A percentile compares a stretch with the other conserved stretches of the same genome.
Evolutionary conservation across 2,797 vertebrate genomes (phyloP).

Genomic region (Leucoraja ocellata): DNA sequence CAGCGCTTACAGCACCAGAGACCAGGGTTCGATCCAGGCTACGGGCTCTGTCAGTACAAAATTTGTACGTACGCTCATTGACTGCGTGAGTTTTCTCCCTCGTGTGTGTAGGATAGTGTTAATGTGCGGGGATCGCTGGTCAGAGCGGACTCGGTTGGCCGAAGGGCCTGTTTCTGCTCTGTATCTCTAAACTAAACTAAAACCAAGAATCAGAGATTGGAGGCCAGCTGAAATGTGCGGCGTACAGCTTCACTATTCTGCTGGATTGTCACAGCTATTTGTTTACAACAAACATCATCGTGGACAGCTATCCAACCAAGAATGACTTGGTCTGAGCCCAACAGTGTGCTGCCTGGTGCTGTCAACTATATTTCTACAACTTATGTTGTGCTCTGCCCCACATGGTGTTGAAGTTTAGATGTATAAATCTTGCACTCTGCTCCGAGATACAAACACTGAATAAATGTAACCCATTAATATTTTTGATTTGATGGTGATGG

Average conservation of each 20-base stretch:
- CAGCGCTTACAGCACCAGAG: no score
- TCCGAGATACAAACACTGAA: neutral
- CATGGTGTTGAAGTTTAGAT: neutral
- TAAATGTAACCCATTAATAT: neutral
- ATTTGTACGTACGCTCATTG: no score
- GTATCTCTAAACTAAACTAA: no score
- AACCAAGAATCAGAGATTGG: neutral
- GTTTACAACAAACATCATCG: neutral
- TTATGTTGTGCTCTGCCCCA: no score
- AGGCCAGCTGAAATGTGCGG: constrained; percentile 7
- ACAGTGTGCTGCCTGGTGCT: neutral
- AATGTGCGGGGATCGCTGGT: no score
- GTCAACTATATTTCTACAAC: neutral
- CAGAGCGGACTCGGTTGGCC: no score
- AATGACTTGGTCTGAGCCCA: neutral
- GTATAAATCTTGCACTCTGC: neutral
- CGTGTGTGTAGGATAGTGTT: no score
- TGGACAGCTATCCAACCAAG: neutral
- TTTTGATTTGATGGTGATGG: neutral
- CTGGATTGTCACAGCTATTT: neutral
- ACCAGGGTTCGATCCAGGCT: no score
- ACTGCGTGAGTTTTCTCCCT: no score
- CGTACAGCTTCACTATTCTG: constrained; percentile 5
- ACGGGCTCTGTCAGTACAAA: no score
- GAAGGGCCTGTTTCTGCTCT: no score